Conservation (phyloP, 2,113 vertebrate genomes). For the Apus apus region DNA sequence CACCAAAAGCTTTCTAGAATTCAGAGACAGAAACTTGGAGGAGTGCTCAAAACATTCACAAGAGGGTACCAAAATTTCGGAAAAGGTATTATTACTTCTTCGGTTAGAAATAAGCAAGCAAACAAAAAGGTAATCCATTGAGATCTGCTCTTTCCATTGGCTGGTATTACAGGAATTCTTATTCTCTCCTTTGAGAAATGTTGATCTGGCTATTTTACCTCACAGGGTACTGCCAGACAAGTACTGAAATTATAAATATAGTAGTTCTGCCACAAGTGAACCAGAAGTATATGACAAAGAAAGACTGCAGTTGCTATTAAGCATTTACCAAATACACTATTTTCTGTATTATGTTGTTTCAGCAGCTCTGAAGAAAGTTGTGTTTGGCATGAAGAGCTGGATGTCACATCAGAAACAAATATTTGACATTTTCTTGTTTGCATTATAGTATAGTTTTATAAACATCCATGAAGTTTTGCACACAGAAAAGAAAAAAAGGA, state of each 20-base stretch:
- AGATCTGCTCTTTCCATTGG: not conserved
- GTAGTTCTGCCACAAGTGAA: not conserved
- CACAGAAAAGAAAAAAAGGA: constrained; percentile 32
- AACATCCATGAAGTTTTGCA: constrained; percentile 54
- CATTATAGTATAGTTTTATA: constrained; percentile 58
- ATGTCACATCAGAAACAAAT: constrained; percentile 60
- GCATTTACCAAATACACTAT: constrained; percentile 28
- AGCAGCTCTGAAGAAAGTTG: constrained; percentile 38
- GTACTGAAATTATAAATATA: not conserved
- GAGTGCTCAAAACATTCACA: not conserved
- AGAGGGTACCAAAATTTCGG: not conserved
- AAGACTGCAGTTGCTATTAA: not conserved
- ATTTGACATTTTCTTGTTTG: constrained; percentile 63
- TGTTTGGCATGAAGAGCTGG: constrained; percentile 17
- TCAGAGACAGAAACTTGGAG: not conserved
- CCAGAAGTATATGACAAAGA: not conserved
- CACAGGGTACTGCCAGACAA: not conserved
- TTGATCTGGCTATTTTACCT: not conserved
- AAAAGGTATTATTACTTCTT: not conserved
- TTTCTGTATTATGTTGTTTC: constrained; percentile 25
- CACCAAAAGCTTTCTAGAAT: not conserved
- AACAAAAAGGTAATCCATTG: not conserved
- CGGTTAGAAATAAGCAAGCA: not conserved
- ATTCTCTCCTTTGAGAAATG: not conserved
- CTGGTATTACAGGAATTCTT: not conserved